Evolutionary conservation across 1,140 invertebrate species (phyloP).

Genomic region (Drosophila micromelanica): DNA sequence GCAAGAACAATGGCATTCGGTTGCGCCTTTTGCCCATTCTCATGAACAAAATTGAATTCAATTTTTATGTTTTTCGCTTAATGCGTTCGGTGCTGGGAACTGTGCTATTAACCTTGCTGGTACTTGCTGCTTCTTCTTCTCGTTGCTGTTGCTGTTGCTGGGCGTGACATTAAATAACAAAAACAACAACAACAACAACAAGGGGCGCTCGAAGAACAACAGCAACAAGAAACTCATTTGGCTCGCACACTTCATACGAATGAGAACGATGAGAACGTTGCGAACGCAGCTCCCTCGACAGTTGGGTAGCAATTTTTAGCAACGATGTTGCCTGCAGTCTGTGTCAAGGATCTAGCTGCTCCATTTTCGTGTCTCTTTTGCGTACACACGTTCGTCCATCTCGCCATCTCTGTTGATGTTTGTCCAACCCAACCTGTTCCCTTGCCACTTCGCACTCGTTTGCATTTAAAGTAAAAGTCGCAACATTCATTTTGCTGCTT

Average conservation of each 20-base stretch:
- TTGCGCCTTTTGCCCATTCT: slow-evolving; percentile 17
- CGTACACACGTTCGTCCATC: neutral
- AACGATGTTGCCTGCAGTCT: slow-evolving; percentile 23
- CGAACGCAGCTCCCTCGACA: slow-evolving; percentile 9
- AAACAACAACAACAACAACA: slow-evolving; percentile 4
- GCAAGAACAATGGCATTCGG: slow-evolving; percentile 42
- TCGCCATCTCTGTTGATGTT: neutral
- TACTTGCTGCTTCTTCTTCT: slow-evolving; percentile 7
- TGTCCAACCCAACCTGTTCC: slow-evolving; percentile 12
- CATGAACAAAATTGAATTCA: slow-evolving; percentile 69
- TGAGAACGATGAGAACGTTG: slow-evolving; percentile 1
- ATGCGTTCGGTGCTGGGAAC: slow-evolving; percentile 53
- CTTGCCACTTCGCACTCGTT: slow-evolving; percentile 31
- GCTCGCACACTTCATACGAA: slow-evolving; percentile 59
- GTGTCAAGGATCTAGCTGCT: slow-evolving; percentile 44
- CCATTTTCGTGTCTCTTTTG: slow-evolving; percentile 20
- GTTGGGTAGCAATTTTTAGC: slow-evolving; percentile 27
- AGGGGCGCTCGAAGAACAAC: slow-evolving; percentile 6
- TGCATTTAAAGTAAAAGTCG: slow-evolving; percentile 62
- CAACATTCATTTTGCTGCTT: slow-evolving; percentile 48
- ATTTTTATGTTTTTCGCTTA: slow-evolving; percentile 58
- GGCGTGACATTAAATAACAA: slow-evolving; percentile 33
- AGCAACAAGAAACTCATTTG: slow-evolving; percentile 39
- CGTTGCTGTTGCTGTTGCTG: slow-evolving; percentile 37
- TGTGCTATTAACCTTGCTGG: slow-evolving; percentile 64